Base-by-base conservation (phyloP, 1,140 invertebrate genomes). In the Magallana angulata region DNA sequence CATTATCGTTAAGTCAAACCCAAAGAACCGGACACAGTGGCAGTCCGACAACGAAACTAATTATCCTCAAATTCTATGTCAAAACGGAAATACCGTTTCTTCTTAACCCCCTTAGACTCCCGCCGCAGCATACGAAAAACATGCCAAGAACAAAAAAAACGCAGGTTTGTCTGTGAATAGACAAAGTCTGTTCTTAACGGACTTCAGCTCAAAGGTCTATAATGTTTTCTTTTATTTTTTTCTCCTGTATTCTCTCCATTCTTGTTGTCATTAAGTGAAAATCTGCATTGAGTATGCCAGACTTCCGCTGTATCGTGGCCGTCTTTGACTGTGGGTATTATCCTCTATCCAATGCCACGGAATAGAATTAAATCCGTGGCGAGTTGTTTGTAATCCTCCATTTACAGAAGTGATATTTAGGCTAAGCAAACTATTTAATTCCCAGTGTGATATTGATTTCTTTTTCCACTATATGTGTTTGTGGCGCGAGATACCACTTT, bases 1-100 rank as follows among this genome's bases (percentile, higher is more conserved):
- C 68, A 76, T 76, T 76, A 76, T 76, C 68, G 68, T 76, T 76
- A 76, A 76, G 68, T 76, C 68, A 76, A 36, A 76, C 16, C 30
- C 68, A 76, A 30, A 36, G 5, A 30, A 76, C 68, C 68, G 68
- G 68, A 76, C 68, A 30, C 68, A 76, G 68, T 76, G 7, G 68
- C 30, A 30, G 8, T 30, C 36, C 30, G 68, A 76, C 68, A 76
- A 76, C 68, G 68, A 76, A 76, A 76, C 68, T 76, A 76, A 76
- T 76, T 76, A 76, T 30, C 68, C 12, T 12, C 0, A 30, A 11
- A 36, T 30, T 76, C 68, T 30, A 76, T 76, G 24, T 18, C 36
- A 12, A 9, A 76, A 12, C 68, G 68, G 68, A 76, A 76, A 76
- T 30, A 11, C 24, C 9, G 68, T 24, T 36, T 76, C 68, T 76